These are phyloP conservation scores for Oophaga pumilio DNA, from an alignment of 2,113 vertebrate species.

Conservation along the genomic window DNA sequence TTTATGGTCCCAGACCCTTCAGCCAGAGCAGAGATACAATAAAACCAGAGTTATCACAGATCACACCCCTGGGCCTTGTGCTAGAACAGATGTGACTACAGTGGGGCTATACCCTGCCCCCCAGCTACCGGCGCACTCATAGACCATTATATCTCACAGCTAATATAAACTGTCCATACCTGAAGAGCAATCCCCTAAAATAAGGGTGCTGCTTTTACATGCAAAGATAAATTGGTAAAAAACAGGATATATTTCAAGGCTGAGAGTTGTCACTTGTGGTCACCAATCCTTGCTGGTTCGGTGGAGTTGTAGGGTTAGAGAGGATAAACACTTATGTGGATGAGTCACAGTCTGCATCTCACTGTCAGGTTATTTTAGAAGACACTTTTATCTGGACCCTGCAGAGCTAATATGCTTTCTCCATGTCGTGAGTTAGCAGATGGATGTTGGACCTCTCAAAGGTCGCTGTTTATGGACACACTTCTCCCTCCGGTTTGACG, in stretches of 20 bases:
- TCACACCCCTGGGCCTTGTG: background rate
- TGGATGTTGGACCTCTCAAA: background rate
- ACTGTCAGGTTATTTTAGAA: background rate
- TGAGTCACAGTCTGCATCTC: background rate
- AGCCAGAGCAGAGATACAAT: background rate
- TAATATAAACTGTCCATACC: background rate
- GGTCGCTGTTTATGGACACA: background rate
- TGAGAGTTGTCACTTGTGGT: background rate
- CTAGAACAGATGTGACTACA: background rate
- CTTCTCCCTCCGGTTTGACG: background rate
- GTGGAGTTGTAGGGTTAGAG: background rate
- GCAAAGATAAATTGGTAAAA: too few relatives aligned
- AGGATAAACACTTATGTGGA: background rate
- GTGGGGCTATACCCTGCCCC: background rate
- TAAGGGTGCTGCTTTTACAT: too few relatives aligned
- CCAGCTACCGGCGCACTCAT: background rate
- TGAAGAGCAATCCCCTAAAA: too few relatives aligned
- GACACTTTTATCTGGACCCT: background rate
- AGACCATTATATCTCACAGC: background rate
- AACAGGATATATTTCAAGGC: too few relatives aligned
- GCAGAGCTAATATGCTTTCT: background rate
- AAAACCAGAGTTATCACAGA: background rate
- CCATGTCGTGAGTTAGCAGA: background rate
- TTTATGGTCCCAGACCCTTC: slow-evolving; percentile 17
- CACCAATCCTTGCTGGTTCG: background rate